phyloP scores from a whole-genome alignment of 2,888 invertebrate genomes.

The Synanthedon tipuliformis region DNA sequence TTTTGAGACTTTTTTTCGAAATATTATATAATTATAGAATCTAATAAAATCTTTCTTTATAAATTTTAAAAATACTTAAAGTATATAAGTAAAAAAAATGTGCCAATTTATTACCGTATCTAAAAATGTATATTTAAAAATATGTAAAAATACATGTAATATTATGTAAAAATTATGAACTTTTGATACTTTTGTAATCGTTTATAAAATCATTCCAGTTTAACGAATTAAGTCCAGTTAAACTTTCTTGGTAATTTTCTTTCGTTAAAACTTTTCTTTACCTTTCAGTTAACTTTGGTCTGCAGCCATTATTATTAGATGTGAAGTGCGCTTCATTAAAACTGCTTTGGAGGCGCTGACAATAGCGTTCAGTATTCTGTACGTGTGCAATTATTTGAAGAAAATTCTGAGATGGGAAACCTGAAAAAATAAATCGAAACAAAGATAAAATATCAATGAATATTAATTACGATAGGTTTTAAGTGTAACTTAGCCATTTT shows the following conservation, averaged over 20 bases:
- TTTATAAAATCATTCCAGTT: too few relatives aligned
- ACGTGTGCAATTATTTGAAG: slow-evolving; percentile 42
- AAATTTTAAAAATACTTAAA: not conserved
- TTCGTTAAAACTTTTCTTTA: slow-evolving; percentile 42
- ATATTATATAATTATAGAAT: not conserved
- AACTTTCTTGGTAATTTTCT: slow-evolving; percentile 30
- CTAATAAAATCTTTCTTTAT: not conserved
- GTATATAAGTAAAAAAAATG: too few relatives aligned
- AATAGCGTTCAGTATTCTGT: slow-evolving; percentile 31
- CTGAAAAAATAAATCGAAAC: not conserved
- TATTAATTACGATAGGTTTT: too few relatives aligned
- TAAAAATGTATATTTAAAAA: too few relatives aligned
- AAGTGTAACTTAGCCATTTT: too few relatives aligned
- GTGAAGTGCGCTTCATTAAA: slow-evolving; percentile 58
- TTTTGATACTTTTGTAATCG: too few relatives aligned
- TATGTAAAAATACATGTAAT: too few relatives aligned
- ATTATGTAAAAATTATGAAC: too few relatives aligned
- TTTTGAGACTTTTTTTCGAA: too few relatives aligned
- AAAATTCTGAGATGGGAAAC: not conserved
- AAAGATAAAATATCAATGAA: not conserved
- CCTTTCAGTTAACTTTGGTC: slow-evolving; percentile 29
- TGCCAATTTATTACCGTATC: too few relatives aligned
- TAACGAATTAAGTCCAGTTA: not conserved
- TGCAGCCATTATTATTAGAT: slow-evolving; percentile 39
- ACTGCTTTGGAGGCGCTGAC: slow-evolving; percentile 37